phyloP scores from a whole-genome alignment of 1,140 invertebrate species.

The Drosophila equinoxialis region DNA sequence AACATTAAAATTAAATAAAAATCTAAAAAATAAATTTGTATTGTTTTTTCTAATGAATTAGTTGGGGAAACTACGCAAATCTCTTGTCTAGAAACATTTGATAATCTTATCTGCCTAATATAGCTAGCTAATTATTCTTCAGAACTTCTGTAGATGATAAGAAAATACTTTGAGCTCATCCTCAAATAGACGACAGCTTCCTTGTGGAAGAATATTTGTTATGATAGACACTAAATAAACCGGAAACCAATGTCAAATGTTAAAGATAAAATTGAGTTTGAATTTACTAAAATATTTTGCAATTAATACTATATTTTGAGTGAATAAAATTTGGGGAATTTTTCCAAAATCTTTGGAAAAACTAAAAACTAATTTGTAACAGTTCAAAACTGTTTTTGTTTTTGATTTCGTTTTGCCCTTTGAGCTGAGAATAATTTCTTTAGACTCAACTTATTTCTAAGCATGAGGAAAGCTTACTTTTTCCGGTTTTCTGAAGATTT shows the following conservation, averaged over 20 bases:
- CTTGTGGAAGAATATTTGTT: background rate
- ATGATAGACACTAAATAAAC: background rate
- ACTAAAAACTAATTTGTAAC: too few relatives aligned
- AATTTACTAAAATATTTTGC: too few relatives aligned
- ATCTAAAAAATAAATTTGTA: constrained; percentile 31
- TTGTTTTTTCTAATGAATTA: background rate
- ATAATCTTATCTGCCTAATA: background rate
- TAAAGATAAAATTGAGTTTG: background rate
- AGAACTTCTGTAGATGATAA: background rate
- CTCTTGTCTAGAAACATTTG: background rate
- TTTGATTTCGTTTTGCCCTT: too few relatives aligned
- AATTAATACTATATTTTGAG: too few relatives aligned
- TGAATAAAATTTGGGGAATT: too few relatives aligned
- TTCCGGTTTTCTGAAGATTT: background rate
- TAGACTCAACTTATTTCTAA: too few relatives aligned
- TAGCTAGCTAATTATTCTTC: background rate
- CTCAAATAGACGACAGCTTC: background rate
- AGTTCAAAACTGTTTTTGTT: too few relatives aligned
- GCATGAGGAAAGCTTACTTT: background rate
- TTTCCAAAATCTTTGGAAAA: too few relatives aligned
- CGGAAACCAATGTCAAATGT: background rate
- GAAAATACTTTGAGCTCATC: background rate
- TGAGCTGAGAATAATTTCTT: too few relatives aligned
- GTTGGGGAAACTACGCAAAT: background rate
- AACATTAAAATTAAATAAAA: constrained; percentile 77